These are phyloP conservation scores for Okapia johnstoni DNA, from an alignment of 2,113 vertebrate genomes.

Conservation along the genomic window DNA sequence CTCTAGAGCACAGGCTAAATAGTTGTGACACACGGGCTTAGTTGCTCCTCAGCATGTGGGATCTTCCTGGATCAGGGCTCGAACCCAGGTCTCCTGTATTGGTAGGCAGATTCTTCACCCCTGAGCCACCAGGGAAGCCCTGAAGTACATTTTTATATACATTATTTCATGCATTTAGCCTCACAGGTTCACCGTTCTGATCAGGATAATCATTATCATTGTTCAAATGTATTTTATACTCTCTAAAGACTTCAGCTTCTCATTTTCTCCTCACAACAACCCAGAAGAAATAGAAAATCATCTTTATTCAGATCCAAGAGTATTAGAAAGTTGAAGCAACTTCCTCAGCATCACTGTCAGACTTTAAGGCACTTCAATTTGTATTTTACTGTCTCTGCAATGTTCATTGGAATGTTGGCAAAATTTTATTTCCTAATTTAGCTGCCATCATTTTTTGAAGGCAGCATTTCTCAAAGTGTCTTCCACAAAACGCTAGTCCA, in stretches of 20 bases:
- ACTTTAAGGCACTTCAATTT: not conserved
- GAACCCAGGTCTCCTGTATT: not conserved
- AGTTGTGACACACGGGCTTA: not conserved
- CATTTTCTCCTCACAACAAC: constrained; percentile 7
- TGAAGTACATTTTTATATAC: not conserved
- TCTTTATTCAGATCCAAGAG: not conserved
- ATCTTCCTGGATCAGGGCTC: not conserved
- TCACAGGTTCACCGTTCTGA: not conserved
- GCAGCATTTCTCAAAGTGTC: not conserved
- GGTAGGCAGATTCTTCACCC: not conserved
- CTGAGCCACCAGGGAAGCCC: not conserved
- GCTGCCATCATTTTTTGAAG: not conserved
- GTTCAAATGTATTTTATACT: not conserved
- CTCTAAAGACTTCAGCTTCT: not conserved
- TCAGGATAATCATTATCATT: not conserved
- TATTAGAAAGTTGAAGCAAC: not conserved
- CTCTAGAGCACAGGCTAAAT: not conserved
- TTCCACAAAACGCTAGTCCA: not conserved
- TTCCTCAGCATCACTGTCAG: not conserved
- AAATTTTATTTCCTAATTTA: not conserved
- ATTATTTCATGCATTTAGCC: not conserved
- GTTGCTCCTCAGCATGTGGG: not conserved
- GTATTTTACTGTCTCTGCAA: not conserved
- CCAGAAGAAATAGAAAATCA: not conserved
- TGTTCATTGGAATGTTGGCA: not conserved